These are phyloP conservation scores for Nyctereutes procyonoides DNA, from an alignment of 2,113 vertebrate genomes.

Conservation along the genomic window DNA sequence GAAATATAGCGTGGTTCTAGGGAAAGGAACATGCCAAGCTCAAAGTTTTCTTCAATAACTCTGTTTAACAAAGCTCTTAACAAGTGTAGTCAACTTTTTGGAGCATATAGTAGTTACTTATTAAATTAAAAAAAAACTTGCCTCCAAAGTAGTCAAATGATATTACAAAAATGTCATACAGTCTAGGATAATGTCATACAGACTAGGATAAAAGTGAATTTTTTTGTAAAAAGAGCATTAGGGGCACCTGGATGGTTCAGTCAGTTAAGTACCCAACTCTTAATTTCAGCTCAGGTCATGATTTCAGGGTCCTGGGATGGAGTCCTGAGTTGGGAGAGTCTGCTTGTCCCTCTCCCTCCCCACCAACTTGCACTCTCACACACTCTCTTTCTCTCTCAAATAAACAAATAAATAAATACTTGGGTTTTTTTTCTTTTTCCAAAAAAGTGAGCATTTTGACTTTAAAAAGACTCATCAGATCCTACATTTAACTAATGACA, in stretches of 20 bases:
- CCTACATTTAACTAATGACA: background rate
- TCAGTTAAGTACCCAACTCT: background rate
- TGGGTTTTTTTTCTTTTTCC: background rate
- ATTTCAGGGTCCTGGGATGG: background rate
- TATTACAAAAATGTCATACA: background rate
- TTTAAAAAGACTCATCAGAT: constrained; percentile 62
- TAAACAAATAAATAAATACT: background rate
- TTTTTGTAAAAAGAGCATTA: background rate
- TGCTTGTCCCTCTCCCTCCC: background rate
- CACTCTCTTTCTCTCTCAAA: background rate
- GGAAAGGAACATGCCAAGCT: constrained; percentile 75
- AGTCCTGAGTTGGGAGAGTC: background rate
- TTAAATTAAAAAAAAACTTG: background rate
- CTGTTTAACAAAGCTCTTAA: constrained; percentile 81
- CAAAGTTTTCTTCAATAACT: constrained; percentile 79
- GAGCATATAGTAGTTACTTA: constrained; percentile 66
- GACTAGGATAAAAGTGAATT: constrained; percentile 28
- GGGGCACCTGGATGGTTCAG: background rate
- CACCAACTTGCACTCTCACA: too few species aligned
- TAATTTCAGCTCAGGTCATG: background rate
- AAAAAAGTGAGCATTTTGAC: background rate
- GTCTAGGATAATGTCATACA: background rate
- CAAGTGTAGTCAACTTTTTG: constrained; percentile 67
- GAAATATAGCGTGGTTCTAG: constrained; percentile 85
- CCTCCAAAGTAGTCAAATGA: constrained; percentile 30